Base-by-base conservation (phyloP, 2,888 invertebrate genomes). In the Helleia helle region DNA sequence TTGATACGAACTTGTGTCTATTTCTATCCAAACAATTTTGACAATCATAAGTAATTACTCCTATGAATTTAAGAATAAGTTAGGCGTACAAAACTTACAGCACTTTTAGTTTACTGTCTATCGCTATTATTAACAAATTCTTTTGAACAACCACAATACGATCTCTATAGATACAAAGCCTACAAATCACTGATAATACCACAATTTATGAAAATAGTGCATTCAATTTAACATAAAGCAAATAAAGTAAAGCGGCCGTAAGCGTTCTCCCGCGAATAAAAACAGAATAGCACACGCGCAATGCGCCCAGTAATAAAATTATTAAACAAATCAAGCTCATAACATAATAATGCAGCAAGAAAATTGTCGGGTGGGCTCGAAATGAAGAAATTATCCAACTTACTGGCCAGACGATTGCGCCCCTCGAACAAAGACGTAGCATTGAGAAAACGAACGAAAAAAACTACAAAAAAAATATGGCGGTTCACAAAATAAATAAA, bases 311-410 rank as follows among this genome's bases (percentile, higher is more conserved):
- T 83, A 83, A 84, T 84, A 83, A 83, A 83, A 84, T 83, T 83
- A 84, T 83, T 84, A 83, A 80, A 76, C 81, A 81, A 83, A 83
- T 83, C 80, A 83, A 81, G 68, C 68, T 75, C 77, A 76, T 81
- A 81, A 80, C 77, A 75, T 80, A 80, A 81, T 81, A 80, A 76
- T 67, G 75, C 65, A 64, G 71, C 66, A 72, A 79, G 79, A 79
- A 83, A 81, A 84, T 84, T 81, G 79, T 81, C 72, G 75, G 81
- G 74, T 75, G 73, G 71, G 68, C 59, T 62, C 62, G 58, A 79
- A 73, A 83, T 83, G 81, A 84, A 84, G 84, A 83, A 84, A 84
- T 83, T 84, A 83, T 83, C 79, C 77, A 71, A 72, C 70, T 79
- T 76, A 75, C 76, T 52, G 50, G 54, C 53, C 71, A 60, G 69